A percentile compares a stretch with the other conserved stretches of the same genome.
phyloP scores from a whole-genome alignment of 2,888 invertebrate species.

The Aspidapion aeneum region DNA sequence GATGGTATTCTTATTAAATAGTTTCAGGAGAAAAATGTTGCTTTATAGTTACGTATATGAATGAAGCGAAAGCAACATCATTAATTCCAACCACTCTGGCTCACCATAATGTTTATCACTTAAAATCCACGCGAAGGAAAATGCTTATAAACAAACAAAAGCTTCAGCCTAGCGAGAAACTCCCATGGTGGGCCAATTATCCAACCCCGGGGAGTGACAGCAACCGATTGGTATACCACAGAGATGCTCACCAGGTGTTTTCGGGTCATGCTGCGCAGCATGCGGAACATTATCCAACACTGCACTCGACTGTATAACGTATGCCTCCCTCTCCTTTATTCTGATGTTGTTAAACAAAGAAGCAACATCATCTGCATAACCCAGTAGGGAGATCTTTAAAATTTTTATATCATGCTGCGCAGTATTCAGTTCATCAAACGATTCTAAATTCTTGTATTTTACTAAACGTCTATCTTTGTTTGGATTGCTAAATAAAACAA shows the following conservation, averaged over 20 bases:
- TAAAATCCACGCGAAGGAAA: constrained; percentile 16
- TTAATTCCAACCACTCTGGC: neutral
- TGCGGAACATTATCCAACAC: neutral
- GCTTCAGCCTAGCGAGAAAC: constrained; percentile 39
- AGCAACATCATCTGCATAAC: neutral
- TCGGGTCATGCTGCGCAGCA: neutral
- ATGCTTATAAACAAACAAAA: constrained; percentile 44
- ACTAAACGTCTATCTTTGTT: no score
- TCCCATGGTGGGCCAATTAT: constrained; percentile 54
- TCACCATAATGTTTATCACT: neutral
- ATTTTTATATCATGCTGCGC: no score
- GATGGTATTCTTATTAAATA: no score
- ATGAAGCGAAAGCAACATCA: neutral
- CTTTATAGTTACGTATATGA: neutral
- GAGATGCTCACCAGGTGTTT: constrained; percentile 41
- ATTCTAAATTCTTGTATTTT: no score
- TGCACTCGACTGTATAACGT: neutral
- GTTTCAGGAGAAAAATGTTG: no score
- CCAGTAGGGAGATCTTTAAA: neutral
- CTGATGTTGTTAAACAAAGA: neutral
- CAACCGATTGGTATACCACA: constrained; percentile 38
- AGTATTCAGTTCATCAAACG: no score
- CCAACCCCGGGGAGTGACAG: constrained; percentile 50
- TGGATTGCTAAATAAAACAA: no score
- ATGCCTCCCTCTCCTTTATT: no score